These are phyloP conservation scores for Barnardius zonarius DNA, from an alignment of 2,113 vertebrate species.

Conservation along the genomic window DNA sequence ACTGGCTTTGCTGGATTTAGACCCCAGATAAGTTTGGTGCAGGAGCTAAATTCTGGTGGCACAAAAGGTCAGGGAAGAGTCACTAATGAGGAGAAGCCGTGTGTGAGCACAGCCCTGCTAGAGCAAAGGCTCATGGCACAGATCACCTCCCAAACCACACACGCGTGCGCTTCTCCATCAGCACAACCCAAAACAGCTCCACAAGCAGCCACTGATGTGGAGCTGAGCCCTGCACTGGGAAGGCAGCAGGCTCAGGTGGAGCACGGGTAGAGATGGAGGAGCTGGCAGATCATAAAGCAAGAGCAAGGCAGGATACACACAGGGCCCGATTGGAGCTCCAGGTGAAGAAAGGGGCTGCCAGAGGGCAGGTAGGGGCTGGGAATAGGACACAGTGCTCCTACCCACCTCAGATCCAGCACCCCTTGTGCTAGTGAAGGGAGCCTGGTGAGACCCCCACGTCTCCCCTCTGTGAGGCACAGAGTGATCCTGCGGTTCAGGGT, in stretches of 20 bases:
- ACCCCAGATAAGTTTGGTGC: slow-evolving; percentile 39
- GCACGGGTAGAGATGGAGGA: background rate
- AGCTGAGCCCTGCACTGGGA: background rate
- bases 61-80: slow-evolving; percentile 10
- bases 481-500: background rate
- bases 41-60: slow-evolving; percentile 8
- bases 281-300: background rate
- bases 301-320: background rate
- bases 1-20: slow-evolving; percentile 33
- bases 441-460: background rate
- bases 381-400: background rate
- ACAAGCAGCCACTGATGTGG: background rate
- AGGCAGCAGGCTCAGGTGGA: background rate
- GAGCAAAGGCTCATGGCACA: background rate
- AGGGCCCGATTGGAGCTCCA: background rate
- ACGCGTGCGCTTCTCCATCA: background rate
- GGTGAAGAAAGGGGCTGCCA: background rate
- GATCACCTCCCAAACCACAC: background rate
- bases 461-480: accelerated
- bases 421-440: background rate
- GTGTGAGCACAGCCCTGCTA: background rate
- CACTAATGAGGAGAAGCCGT: background rate
- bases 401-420: background rate
- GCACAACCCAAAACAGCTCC: background rate
- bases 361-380: background rate